Base-by-base conservation (phyloP, 2,888 invertebrate species). In the Syritta pipiens region DNA sequence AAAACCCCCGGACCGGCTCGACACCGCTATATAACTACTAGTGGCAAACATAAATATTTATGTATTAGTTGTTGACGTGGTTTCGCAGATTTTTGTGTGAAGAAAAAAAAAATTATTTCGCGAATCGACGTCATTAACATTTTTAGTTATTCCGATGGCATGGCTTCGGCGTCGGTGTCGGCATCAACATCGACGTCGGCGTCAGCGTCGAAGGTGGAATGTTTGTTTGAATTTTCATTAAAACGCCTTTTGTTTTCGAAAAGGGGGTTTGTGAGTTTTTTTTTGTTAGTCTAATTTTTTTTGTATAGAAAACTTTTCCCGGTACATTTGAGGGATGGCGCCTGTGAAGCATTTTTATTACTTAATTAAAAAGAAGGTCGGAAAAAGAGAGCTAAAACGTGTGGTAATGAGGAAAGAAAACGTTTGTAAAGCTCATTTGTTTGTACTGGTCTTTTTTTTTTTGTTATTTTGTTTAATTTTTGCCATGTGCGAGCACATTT, bases 191-290 rank as follows among this genome's bases (percentile, higher is more conserved):
- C n/a, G n/a, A n/a, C n/a, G n/a, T n/a, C n/a, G n/a, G n/a, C n/a
- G n/a, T n/a, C n/a, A n/a, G n/a, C 37, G 32, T 53, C 46, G 40
- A 14, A 17, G 30, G 24, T 68, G 53, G 26, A 24, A 4, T 75
- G 60, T 69, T 76, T 76, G 49, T 76, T 76, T 69, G 75, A 44
- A 62, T 62, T 76, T 69, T 69, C 62, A 69, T 69, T 49, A 46
- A 71, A 68, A 37, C 46, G 59, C 24, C 30, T 69, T 26, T 49
- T 62, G 44, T 60, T 57, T 68, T 69, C 14, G 22, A 20, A 7
- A n/a, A n/a, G n/a, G n/a, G n/a, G n/a, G n/a, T n/a, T 37, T 17
- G 37, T 4, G 32, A 24, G 14, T 5, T 10, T 65, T 62, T 62
- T 44, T 51, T 35, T 44, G 24, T 53, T 10, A 14, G 37, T 10